Evolutionary conservation across 1,140 invertebrate genomes (phyloP), one percentile per base, ranked within the genome.

Genomic region (Neocloeon triangulifer): DNA sequence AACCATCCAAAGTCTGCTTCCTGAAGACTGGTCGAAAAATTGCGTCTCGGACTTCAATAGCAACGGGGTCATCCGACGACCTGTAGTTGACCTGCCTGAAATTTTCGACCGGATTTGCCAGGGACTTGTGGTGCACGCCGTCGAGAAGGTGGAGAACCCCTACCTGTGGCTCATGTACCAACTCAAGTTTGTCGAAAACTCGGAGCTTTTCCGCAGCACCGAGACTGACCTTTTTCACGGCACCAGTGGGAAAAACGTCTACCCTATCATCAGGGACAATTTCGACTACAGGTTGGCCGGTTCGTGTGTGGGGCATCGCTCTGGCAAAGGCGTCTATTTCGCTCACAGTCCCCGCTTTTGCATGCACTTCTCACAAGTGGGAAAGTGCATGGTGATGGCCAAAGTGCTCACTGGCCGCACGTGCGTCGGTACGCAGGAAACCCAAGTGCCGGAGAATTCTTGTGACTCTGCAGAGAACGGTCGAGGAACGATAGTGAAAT

Each of bases 241-340:
- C 4, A 32, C 31, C 18, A 23, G 14, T 21, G 3, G 10, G 5
- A 12, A 4, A 5, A 19, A 16, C 7, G 14, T 13, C 12, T 3
- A 5, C 3, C 10, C 13, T 12, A 32, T 32, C 12, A 22, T 19
- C 19, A 25, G 9, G 3, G 16, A 32, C 12, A 32, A 32, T n/a
- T 32, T 32, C 5, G 18, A 32, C 25, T 32, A 21, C 19, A n/a
- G 31, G 5, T 21, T 29, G 12, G 5, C 15, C 25, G 31, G 31
- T 25, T 23, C 31, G 12, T 10, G n/a, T 5, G 18, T 32, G 20
- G 31, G 31, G 10, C 3, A 20, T 32, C 13, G 5, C 5, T 32
- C n/a, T 32, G 31, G 31, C 3, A 32, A 32, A 32, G 31, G 31
- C 4, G 31, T 32, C 4, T 29, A 4, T 4, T 32, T 32, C 31